Evolutionary conservation across 2,888 invertebrate genomes (phyloP), one percentile per base, ranked within the genome.

Genomic region (Rosalia funebris): DNA sequence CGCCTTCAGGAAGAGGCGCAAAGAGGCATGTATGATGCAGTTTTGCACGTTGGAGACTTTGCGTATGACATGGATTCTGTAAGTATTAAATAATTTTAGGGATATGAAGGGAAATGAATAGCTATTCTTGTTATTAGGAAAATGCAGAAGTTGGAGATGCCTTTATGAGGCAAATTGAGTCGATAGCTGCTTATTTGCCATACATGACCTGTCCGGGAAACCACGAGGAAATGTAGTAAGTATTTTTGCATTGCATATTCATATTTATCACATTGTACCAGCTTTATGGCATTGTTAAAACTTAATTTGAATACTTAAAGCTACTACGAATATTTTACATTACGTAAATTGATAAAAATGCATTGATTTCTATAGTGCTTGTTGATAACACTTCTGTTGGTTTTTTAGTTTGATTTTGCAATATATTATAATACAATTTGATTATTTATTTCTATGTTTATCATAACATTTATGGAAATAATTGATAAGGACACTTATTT

Each of bases 191-290:
- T 15, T 89, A 91, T 78, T 84, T 96, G 66, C 96, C 97, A 0
- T 98, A 98, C 80, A 92, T 94, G 93, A 91, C 92, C 0, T 91
- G 93, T 71, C 90, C 92, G n/a, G 96, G 96, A 48, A 96, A 96
- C 83, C 96, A 96, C 75, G 95, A 96, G 83, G 87, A 90, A 76
- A 86, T 83, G 60, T 94, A 93, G 92, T 92, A 75, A 84, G 89
- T 75, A 54, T 14, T 31, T 2, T 34, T 34, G 7, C 7, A 34
- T 3, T 25, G 9, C 25, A 25, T 25, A 5, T 25, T 25, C 9
- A 25, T 25, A 5, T 25, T 5, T 5, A 25, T 5, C 3, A 25
- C 25, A 25, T 9, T 5, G 9, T 9, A 25, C 4, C 4, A 5
- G 25, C 25, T 5, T 9, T 25, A 25, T 25, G 3, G 25, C 25